Base-by-base conservation (phyloP, 2,797 vertebrate species). In the Craterocephalus amniculus region DNA sequence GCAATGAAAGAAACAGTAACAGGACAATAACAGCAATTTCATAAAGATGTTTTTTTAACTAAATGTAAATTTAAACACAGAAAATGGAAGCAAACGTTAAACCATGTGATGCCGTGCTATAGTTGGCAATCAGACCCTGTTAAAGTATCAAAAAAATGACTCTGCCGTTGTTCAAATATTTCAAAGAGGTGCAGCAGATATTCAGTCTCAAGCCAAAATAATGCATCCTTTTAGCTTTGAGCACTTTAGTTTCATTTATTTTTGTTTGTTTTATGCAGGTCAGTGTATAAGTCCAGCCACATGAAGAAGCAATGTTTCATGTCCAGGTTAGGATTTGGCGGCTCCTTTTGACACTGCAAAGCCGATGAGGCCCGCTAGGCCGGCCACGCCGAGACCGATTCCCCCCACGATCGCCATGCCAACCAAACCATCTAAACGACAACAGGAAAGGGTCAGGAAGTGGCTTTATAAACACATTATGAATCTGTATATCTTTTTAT, bases 341-440 rank as follows among this genome's bases (percentile, higher is more conserved):
- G 94, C 93, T 79, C 94, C 92, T 88, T 97, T 98, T 74, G 96
- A 83, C 68, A 98, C 95, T 0, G 96, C 96, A 87, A 98, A 79
- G 64, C 96, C 96, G 40, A 97, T 96, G 81, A 97, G 94, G 55
- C 96, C 96, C 0, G 96, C 96, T 72, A 98, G 78, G 0, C 96
- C 96, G 0, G 95, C 97, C 77, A 97, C 93, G 0, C 96, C 95
- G 1, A 98, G 89, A 0, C 96, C 94, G 73, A 97, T 95, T 29
- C 97, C 96, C 0, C 96, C 96, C 0, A 97, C 96, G 1, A 97
- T 98, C 20, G 96, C 96, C 95, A 98, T 98, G 88, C 96, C 97
- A 4, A 98, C 96, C 70, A 98, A 78, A 10, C 96, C 96, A 56
- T 98, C 96, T 98, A 78, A n/a, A 71, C 6, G 52, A 71, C 58